phyloP scores from a whole-genome alignment of 2,797 vertebrate species.

The Enoplosus armatus region DNA sequence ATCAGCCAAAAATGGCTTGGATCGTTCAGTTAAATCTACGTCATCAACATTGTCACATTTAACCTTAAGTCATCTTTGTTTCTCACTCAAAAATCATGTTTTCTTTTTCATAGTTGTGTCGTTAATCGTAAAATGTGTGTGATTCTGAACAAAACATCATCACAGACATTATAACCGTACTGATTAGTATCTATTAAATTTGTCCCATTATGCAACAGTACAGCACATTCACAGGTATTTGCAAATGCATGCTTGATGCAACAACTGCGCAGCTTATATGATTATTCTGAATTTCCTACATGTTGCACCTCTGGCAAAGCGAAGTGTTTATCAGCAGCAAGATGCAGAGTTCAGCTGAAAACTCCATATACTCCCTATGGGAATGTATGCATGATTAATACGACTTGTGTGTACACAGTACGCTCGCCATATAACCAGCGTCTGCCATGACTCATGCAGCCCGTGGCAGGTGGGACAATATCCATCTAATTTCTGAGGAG shows the following conservation, averaged over 20 bases:
- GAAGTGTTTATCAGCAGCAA: constrained; percentile 73
- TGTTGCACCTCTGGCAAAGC: constrained; percentile 66
- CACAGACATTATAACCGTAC: not conserved
- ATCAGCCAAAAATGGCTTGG: not conserved
- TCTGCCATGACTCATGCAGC: constrained; percentile 75
- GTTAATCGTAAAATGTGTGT: not conserved
- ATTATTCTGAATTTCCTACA: constrained; percentile 55
- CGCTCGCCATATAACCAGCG: constrained; percentile 64
- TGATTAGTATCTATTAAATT: not conserved
- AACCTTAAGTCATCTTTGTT: not conserved
- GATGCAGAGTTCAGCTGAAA: constrained; percentile 70
- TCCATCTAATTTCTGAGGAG: constrained; percentile 74
- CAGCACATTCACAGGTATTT: constrained; percentile 11
- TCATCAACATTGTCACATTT: not conserved
- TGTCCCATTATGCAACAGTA: not conserved
- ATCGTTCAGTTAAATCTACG: not conserved
- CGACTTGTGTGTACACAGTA: constrained; percentile 65
- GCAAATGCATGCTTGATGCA: constrained; percentile 25
- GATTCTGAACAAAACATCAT: not conserved
- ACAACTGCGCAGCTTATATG: constrained; percentile 24
- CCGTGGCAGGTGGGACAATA: constrained; percentile 73
- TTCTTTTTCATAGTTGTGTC: not conserved
- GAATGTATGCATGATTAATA: constrained; percentile 78
- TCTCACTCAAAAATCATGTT: not conserved
- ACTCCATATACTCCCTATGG: constrained; percentile 55